These are phyloP conservation scores for Heliothis peltigera DNA, from an alignment of 2,888 invertebrate genomes.

Conservation along the genomic window DNA sequence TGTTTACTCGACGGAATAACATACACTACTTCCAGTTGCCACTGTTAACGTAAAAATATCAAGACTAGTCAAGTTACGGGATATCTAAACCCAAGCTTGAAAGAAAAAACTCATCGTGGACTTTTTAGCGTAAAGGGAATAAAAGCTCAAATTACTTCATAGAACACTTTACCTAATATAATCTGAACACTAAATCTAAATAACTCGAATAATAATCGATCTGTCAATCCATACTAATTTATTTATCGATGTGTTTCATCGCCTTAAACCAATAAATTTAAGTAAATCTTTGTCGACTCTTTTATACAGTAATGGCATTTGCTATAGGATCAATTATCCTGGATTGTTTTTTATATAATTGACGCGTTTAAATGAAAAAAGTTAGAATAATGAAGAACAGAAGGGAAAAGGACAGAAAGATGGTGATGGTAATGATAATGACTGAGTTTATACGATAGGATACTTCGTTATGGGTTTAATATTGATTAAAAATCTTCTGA, in stretches of 20 bases:
- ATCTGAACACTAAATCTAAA: not conserved
- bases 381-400: conserved; percentile 38
- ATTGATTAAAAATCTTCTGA: too few relatives aligned
- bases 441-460: too few relatives aligned
- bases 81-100: not conserved
- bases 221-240: conserved; percentile 12
- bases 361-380: conserved; percentile 34
- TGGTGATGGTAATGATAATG: conserved; percentile 15
- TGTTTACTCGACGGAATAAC: not conserved
- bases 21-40: conserved; percentile 7
- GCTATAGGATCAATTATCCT: conserved; percentile 33
- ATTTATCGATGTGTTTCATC: conserved; percentile 8
- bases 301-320: conserved; percentile 34
- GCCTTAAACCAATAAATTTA: conserved; percentile 24
- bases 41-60: not conserved
- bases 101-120: too few relatives aligned
- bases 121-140: too few relatives aligned
- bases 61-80: not conserved
- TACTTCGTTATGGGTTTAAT: too few relatives aligned
- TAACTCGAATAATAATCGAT: not conserved
- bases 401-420: not conserved
- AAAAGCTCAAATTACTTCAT: too few relatives aligned
- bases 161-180: too few relatives aligned
- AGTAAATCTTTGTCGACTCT: conserved; percentile 33
- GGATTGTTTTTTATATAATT: conserved; percentile 35